Evolutionary conservation across 2,888 invertebrate genomes (phyloP).

Genomic region (Andrena flavipes): DNA sequence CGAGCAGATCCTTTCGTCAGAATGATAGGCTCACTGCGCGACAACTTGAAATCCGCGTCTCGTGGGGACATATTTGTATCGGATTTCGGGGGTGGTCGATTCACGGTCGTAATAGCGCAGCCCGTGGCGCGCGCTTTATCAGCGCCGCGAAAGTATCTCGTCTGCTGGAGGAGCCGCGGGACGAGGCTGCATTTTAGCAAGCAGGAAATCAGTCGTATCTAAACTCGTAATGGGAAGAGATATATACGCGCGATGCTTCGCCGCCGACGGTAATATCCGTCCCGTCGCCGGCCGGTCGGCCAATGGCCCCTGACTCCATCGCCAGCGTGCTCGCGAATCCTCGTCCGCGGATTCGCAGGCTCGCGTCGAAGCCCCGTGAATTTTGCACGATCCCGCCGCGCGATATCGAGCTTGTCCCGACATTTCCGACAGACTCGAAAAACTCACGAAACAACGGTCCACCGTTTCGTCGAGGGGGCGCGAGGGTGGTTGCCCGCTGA

Average conservation of each 20-base stretch:
- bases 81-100: neutral
- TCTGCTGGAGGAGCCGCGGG: neutral
- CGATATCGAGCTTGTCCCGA: constrained; percentile 25
- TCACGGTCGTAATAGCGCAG: neutral
- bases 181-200: constrained; percentile 23
- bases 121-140: neutral
- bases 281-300: constrained; percentile 56
- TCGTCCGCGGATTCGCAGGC: constrained; percentile 16
- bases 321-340: constrained; percentile 11
- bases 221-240: constrained; percentile 49
- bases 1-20: neutral
- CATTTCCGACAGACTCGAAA: constrained; percentile 45
- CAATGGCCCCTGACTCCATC: constrained; percentile 52
- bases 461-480: no score
- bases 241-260: constrained; percentile 40
- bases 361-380: constrained; percentile 17
- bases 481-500: neutral
- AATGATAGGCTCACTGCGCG: neutral
- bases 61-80: neutral
- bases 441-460: constrained; percentile 18
- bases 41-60: neutral
- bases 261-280: constrained; percentile 59
- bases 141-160: neutral
- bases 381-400: constrained; percentile 37
- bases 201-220: constrained; percentile 55